Evolutionary conservation across 2,797 vertebrate genomes (phyloP).

Genomic region (Nannoperca australis): DNA sequence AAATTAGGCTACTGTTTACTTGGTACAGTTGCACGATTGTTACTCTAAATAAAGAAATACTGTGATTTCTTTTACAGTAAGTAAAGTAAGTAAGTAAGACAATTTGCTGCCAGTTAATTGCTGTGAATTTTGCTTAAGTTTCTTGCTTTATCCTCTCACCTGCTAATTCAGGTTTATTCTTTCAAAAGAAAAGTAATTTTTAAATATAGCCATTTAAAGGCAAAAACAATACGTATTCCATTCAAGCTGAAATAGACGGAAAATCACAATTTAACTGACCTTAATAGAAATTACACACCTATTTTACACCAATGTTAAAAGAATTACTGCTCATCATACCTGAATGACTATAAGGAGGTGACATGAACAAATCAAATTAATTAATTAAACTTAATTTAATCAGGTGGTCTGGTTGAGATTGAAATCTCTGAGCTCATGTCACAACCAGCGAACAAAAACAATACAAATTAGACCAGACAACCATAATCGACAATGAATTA

Average conservation of each 20-base stretch:
- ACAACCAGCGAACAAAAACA: background rate
- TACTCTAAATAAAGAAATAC: too few species aligned
- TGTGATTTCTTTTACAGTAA: too few species aligned
- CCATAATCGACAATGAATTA: background rate
- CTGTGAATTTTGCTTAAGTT: too few species aligned
- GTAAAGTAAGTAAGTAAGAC: too few species aligned
- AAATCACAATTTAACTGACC: background rate
- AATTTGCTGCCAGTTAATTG: too few species aligned
- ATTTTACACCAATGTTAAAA: background rate
- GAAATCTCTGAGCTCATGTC: background rate
- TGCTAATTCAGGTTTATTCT: background rate
- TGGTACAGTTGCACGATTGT: too few species aligned
- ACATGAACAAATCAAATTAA: background rate
- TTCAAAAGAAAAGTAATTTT: background rate
- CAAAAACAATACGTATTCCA: background rate
- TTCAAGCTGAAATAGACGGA: background rate
- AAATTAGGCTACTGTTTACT: too few species aligned
- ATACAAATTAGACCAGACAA: background rate
- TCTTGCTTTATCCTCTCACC: background rate
- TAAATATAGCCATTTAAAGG: background rate
- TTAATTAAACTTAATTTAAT: conserved; percentile 4
- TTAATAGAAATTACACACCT: background rate
- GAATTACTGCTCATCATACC: background rate
- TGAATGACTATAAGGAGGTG: background rate
- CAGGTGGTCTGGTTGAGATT: background rate